Base-by-base conservation (phyloP, 2,797 vertebrate genomes). In the Typhlichthys subterraneus region DNA sequence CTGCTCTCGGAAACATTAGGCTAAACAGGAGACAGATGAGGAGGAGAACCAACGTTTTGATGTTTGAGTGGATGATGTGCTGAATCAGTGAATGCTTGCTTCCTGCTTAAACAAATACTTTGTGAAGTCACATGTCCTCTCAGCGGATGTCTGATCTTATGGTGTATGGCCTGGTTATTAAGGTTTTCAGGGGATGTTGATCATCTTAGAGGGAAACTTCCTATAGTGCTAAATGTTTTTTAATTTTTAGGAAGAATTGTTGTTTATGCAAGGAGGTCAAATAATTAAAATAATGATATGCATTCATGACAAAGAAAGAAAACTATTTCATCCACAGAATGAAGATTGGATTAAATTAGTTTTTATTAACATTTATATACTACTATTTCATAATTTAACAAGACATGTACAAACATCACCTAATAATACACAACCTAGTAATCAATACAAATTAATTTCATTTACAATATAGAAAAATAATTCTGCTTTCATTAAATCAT, bases 351-450 rank as follows among this genome's bases (percentile, higher is more conserved):
- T 90, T 89, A 88, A 90, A 89, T 89, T 86, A 80, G 61, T 65
- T 81, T 90, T 92, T 87, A 90, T 91, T 85, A 87, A 78, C 13
- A 78, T 77, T 82, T 83, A 90, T 89, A 89, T 64, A 90, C 85
- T 85, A 88, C 77, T 69, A 85, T 86, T 92, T 90, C 81, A 92
- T 93, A 93, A 93, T 88, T 94, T 93, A 93, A 82, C 83, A 90
- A 90, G 76, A 88, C 80, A 89, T 82, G 77, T 92, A 92, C 85
- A 92, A 90, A 81, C 88, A 86, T 62, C 80, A 88, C 71, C 76
- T 73, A 77, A 77, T 71, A 68, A 86, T 85, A 84, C 76, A 87
- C 74, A 80, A 77, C 70, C 80, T 86, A 83, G 57, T 77, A 73
- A 85, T 57, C 58, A 72, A 74, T 64, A 82, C 65, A 81, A 72